phyloP scores from a whole-genome alignment of 2,797 vertebrate genomes.

The Karalla daura region DNA sequence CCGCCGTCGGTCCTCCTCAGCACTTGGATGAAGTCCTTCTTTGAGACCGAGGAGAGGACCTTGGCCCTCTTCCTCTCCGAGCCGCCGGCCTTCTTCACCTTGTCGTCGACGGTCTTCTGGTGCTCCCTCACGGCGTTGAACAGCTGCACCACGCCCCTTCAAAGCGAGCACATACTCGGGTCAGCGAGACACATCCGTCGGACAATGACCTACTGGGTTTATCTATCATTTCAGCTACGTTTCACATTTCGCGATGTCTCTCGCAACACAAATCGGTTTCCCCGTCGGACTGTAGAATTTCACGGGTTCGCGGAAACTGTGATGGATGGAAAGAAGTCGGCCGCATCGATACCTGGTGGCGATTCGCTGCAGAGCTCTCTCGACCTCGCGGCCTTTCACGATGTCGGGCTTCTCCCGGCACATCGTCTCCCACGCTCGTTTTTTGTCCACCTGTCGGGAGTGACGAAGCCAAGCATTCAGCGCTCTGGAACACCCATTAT shows the following conservation, averaged over 20 bases:
- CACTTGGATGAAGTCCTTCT: constrained; percentile 94
- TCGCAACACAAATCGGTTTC: too few relatives aligned
- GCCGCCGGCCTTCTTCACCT: constrained; percentile 87
- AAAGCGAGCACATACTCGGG: not conserved
- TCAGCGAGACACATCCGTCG: not conserved
- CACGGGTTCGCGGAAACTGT: too few relatives aligned
- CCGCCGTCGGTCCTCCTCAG: constrained; percentile 80
- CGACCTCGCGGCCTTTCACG: constrained; percentile 87
- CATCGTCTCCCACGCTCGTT: constrained; percentile 93
- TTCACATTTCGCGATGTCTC: too few relatives aligned
- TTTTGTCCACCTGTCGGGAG: constrained; percentile 83
- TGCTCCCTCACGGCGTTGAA: constrained; percentile 95
- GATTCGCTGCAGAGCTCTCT: constrained; percentile 90
- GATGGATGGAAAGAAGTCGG: too few relatives aligned
- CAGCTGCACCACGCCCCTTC: constrained; percentile 93
- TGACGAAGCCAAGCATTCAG: not conserved
- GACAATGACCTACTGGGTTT: too few relatives aligned
- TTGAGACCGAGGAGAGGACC: constrained; percentile 89
- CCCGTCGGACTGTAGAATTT: too few relatives aligned
- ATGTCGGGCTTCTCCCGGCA: constrained; percentile 92
- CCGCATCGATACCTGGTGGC: constrained; percentile 89
- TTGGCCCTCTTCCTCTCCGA: constrained; percentile 92
- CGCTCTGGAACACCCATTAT: too few relatives aligned
- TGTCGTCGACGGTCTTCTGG: constrained; percentile 87
- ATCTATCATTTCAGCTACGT: too few relatives aligned